phyloP scores from a whole-genome alignment of 2,113 vertebrate species.

The Macquaria ambigua region DNA sequence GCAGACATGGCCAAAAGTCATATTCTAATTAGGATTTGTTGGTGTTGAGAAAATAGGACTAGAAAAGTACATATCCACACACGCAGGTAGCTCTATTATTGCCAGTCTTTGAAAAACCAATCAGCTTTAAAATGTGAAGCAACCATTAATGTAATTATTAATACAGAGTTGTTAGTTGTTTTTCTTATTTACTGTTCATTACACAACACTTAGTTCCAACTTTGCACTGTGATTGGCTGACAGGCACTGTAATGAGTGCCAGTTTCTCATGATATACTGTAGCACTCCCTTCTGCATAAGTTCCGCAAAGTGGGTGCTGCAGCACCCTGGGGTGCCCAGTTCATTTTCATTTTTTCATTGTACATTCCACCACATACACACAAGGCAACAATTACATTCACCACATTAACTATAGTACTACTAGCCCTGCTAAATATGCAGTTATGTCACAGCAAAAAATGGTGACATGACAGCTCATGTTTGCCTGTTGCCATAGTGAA shows the following conservation, averaged over 20 bases:
- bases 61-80: not conserved
- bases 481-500: not conserved
- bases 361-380: not conserved
- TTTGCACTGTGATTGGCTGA: constrained; percentile 1
- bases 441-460: not conserved
- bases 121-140: not conserved
- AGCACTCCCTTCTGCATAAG: not conserved
- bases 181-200: not conserved
- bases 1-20: not conserved
- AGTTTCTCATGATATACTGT: not conserved
- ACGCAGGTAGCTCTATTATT: not conserved
- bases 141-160: constrained; percentile 9
- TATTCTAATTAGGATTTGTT: not conserved
- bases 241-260: not conserved
- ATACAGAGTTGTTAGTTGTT: not conserved
- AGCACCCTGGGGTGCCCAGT: not conserved
- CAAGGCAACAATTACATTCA: not conserved
- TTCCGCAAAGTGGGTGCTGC: not conserved
- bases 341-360: not conserved
- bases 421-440: not conserved
- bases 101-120: constrained; percentile 4
- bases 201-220: not conserved
- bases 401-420: not conserved
- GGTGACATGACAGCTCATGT: not conserved
- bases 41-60: not conserved